These are phyloP conservation scores for Cheiracanthium punctorium DNA, from an alignment of 2,888 invertebrate species.

Conservation along the genomic window DNA sequence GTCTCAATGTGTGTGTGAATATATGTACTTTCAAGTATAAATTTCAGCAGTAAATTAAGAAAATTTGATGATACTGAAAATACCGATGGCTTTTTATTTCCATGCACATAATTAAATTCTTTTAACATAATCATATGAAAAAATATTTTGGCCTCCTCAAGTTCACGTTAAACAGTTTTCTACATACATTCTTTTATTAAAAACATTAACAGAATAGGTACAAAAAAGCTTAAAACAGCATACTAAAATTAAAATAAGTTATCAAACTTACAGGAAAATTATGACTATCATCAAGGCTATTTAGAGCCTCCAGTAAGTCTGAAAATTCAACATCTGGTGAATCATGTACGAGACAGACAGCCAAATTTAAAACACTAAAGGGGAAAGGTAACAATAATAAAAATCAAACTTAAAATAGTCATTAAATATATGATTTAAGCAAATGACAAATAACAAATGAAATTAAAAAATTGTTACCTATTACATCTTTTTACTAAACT, in stretches of 20 bases:
- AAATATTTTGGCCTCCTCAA: no score
- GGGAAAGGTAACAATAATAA: not conserved
- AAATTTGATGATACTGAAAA: no score
- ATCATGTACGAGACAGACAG: conserved; percentile 18
- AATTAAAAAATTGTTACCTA: conserved; percentile 7
- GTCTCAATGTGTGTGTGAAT: no score
- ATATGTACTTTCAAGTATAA: no score
- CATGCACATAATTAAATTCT: no score
- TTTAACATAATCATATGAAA: no score
- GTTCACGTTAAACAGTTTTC: not conserved
- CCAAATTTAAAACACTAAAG: conserved; percentile 32
- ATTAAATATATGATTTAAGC: not conserved
- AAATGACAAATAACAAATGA: not conserved
- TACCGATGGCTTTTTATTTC: no score
- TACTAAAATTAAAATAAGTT: not conserved
- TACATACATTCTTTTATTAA: not conserved
- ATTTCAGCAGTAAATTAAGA: no score
- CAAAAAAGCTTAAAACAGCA: not conserved
- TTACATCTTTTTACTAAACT: conserved; percentile 21
- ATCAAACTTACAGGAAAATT: conserved; percentile 32
- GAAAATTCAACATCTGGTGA: conserved; percentile 6
- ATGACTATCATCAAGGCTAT: conserved; percentile 16
- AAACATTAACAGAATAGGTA: no score
- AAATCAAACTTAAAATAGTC: not conserved
- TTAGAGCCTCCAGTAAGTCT: conserved; percentile 11